Evolutionary conservation across 2,797 vertebrate genomes (phyloP).

Genomic region (Gambelia wislizenii): DNA sequence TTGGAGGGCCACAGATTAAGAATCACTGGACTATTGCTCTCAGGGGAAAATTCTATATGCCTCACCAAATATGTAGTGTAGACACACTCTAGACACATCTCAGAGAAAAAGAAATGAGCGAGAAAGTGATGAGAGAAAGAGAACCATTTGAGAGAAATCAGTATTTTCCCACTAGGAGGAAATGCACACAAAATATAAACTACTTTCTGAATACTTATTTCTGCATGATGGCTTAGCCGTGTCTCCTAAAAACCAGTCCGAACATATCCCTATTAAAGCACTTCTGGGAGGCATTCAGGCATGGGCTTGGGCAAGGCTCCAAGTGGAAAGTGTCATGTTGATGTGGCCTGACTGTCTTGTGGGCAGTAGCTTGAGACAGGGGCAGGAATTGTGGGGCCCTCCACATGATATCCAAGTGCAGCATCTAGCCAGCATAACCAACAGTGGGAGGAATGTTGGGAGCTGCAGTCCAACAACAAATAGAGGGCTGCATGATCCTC

Average conservation of each 20-base stretch:
- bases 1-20: no score
- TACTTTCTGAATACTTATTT: not conserved
- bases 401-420: no score
- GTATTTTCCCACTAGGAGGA: not conserved
- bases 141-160: not conserved
- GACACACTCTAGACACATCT: not conserved
- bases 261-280: not conserved
- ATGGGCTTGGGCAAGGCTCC: not conserved
- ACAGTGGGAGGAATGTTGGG: no score
- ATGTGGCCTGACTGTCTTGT: not conserved
- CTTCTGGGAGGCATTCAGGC: not conserved
- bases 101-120: not conserved
- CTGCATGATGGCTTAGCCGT: not conserved
- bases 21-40: no score
- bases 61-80: not conserved
- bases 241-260: constrained; percentile 1
- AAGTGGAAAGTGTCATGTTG: not conserved
- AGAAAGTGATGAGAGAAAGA: not conserved
- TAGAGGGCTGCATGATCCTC: not conserved
- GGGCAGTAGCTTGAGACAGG: not conserved
- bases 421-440: no score
- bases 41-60: no score
- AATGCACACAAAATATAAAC: not conserved
- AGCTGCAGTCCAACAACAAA: not conserved
- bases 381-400: no score